Base-by-base conservation (phyloP, 2,113 vertebrate genomes). In the Platycercus adscitus region DNA sequence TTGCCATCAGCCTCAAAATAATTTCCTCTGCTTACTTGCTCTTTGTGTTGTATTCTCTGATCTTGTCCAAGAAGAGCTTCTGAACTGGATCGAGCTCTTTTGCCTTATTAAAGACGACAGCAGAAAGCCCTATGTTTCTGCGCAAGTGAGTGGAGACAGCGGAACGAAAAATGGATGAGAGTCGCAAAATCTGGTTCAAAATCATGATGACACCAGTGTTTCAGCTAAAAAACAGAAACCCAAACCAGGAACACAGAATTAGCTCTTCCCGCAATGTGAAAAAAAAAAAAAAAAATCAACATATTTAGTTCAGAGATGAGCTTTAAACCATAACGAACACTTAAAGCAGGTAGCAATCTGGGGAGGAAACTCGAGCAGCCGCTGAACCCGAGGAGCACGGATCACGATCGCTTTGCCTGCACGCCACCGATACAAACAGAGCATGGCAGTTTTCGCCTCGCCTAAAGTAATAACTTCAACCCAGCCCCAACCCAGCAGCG, bases 11-110 rank as follows among this genome's bases (percentile, higher is more conserved):
- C 44, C 28, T 61, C 21, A 26, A 61, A 20, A 37, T 3, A 19
- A 16, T 1, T 26, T 26, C 43, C 35, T 79, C 26, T 3, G 98
- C 99, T 98, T 63, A 99, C 99, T 98, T 98, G 98, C 99, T 99
- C 97, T 99, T 99, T 29, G 89, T 91, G 87, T 85, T 98, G 96
- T 99, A 99, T 82, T 99, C 99, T 26, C 98, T 98, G 94, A 99
- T 99, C 98, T 99, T 99, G 96, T 99, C 99, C 95, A 99, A 53
- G 71, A 99, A 99, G 39, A 99, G 98, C 72, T 99, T 99, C 98
- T 99, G 99, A 65, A 99, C 82, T 0, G 99, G 99, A 95, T 99
- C 99, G 7, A 99, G 97, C 17, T 99, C 98, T 77, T 98, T 98
- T 5, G 98, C 31, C 95, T 97, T 98, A 93, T 99, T 99, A 89